Percentiles rank a stretch among this genome's conserved stretches.
phyloP scores from a whole-genome alignment of 2,888 invertebrate species.

The Craniophora ligustri region DNA sequence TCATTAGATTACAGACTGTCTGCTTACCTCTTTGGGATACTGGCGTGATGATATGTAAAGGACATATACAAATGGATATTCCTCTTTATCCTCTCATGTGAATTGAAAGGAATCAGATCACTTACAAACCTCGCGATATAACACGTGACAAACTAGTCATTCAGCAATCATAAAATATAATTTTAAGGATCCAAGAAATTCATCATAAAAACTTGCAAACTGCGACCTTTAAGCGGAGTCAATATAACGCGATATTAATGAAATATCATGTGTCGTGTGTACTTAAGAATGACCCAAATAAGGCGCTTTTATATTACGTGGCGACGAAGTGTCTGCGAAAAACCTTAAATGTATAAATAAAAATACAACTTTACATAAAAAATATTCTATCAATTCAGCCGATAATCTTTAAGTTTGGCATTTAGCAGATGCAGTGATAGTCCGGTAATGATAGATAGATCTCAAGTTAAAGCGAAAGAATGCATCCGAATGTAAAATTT shows the following conservation, averaged over 20 bases:
- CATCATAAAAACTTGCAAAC: constrained; percentile 25
- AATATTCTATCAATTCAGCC: no score
- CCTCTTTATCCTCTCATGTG: background rate
- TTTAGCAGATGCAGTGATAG: no score
- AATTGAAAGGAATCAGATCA: background rate
- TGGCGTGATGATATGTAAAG: no score
- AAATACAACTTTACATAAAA: no score
- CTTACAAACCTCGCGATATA: constrained; percentile 11
- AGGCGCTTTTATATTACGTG: constrained; percentile 29
- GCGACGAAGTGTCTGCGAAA: constrained; percentile 46
- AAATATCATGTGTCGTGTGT: constrained; percentile 37
- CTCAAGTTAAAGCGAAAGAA: no score
- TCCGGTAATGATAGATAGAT: no score
- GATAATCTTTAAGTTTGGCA: no score
- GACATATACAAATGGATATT: no score
- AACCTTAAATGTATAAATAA: constrained; percentile 9
- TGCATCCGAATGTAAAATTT: no score
- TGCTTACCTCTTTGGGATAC: no score
- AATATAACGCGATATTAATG: constrained; percentile 23
- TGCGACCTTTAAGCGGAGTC: constrained; percentile 29
- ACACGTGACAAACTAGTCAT: constrained; percentile 24
- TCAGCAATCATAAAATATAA: constrained; percentile 8
- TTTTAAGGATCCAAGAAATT: constrained; percentile 22
- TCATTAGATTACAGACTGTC: no score
- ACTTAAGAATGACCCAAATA: constrained; percentile 44